Evolutionary conservation across 2,888 invertebrate species (phyloP).

Genomic region (Machimus atricapillus): DNA sequence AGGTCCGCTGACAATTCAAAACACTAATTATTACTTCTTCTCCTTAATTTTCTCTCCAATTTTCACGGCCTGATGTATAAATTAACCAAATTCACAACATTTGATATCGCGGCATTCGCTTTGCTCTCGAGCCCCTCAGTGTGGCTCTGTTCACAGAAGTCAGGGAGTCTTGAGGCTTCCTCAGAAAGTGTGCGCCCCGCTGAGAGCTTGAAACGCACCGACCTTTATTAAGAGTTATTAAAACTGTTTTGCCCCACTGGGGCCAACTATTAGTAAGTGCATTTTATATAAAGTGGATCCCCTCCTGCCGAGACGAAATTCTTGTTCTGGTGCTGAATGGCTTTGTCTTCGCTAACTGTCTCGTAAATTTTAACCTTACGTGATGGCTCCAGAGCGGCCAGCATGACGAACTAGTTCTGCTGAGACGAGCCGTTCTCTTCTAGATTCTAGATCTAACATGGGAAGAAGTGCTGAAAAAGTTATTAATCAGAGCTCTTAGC

Average conservation of each 20-base stretch:
- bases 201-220: conserved; percentile 31
- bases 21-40: conserved; percentile 29
- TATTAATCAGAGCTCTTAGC: conserved; percentile 37
- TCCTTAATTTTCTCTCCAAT: conserved; percentile 31
- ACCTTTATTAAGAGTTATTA: conserved; percentile 29
- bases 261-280: conserved; percentile 31
- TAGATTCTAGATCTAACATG: neutral
- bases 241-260: conserved; percentile 32
- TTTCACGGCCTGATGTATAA: conserved; percentile 34
- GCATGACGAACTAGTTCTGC: conserved; percentile 23
- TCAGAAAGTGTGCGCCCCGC: conserved; percentile 18
- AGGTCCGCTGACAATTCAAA: conserved; percentile 30
- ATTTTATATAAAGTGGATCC: conserved; percentile 26
- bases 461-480: conserved; percentile 17
- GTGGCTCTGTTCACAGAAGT: neutral
- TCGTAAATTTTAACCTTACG: conserved; percentile 14
- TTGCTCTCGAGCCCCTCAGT: neutral
- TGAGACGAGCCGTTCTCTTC: neutral
- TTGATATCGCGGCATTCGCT: neutral
- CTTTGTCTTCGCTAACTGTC: conserved; percentile 24
- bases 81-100: conserved; percentile 38
- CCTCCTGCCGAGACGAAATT: neutral
- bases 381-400: neutral
- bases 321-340: conserved; percentile 8
- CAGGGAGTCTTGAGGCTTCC: neutral